A percentile compares a stretch with the other conserved stretches of the same genome.
These are phyloP conservation scores for Caenorhabditis zanzibari DNA, from an alignment of 2,888 invertebrate species.

Conservation along the genomic window DNA sequence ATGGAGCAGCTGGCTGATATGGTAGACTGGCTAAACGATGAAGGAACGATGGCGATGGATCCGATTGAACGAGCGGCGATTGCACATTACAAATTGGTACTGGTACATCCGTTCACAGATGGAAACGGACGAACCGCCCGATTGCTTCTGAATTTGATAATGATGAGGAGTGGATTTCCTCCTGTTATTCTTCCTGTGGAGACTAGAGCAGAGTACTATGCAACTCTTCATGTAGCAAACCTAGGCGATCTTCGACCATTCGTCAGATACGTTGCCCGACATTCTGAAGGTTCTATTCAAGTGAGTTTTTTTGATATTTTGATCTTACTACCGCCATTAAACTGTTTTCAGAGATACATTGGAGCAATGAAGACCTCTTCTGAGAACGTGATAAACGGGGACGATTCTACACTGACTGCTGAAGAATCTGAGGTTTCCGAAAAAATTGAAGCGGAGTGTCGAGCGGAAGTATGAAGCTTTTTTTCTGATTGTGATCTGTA, in stretches of 20 bases:
- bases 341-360: conserved; percentile 53
- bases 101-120: conserved; percentile 97
- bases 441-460: conserved; percentile 53
- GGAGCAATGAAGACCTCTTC: conserved; percentile 60
- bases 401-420: conserved; percentile 12
- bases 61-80: conserved; percentile 95
- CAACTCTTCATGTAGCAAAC: conserved; percentile 93
- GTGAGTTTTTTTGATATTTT: conserved; percentile 67
- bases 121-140: conserved; percentile 97
- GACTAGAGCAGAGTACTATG: conserved; percentile 87
- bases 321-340: no score
- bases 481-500: background rate
- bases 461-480: conserved; percentile 6
- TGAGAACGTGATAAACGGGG: conserved; percentile 21
- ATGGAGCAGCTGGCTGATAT: conserved; percentile 91
- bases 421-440: conserved; percentile 47
- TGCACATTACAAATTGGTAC: conserved; percentile 96
- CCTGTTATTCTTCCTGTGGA: conserved; percentile 87
- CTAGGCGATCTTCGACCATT: conserved; percentile 96
- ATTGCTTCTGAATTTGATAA: conserved; percentile 94
- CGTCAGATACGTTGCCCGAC: conserved; percentile 93
- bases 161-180: conserved; percentile 95
- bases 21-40: conserved; percentile 93
- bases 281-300: conserved; percentile 76
- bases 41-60: conserved; percentile 91